Base-by-base conservation (phyloP, 2,888 invertebrate species). In the Cryptus viduatorius region DNA sequence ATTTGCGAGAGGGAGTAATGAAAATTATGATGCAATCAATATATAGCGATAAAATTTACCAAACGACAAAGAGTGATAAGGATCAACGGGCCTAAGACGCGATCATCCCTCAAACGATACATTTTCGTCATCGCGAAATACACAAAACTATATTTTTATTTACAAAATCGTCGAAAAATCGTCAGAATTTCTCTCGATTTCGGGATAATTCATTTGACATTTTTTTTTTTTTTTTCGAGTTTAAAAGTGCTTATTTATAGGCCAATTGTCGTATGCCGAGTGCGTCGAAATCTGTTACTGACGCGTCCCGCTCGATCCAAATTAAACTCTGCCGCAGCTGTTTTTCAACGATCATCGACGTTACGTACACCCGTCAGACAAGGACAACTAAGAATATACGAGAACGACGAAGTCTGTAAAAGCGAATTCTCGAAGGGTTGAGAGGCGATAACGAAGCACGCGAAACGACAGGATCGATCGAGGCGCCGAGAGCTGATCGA, bases 381-480 rank as follows among this genome's bases (percentile, higher is more conserved):
- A 10, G 16, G 31, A 56, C 53, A 71, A 50, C 0, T 10, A 2
- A 48, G 4, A 19, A 50, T 7, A n/a, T 14, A 24, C 24, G 29
- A 24, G n/a, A 14, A 48, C 2, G 1, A 3, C 29, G 29, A n/a
- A 7, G 68, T 16, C 72, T 24, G 10, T 44, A 19, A 5, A 37
- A 14, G 16, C 29, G 31, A 29, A 29, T 65, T 37, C 64, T 65
- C 50, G 67, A n/a, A 64, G 56, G 71, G 50, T 78, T 48, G 72
- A 78, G 67, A 14, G 53, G 61, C 82, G 78, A 83, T 79, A 83
- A 83, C 78, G 82, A 83, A 73, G 67, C 19, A 19, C 37, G 48
- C 24, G 67, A 61, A 68, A 44, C 61, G 72, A 65, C 42, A 53
- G 12, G 14, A 14, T 19, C 46, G 76, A 65, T 82, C 65, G 81